A percentile compares a stretch with the other conserved stretches of the same genome.
These are phyloP conservation scores for Cerastis rubricosa DNA, from an alignment of 2,888 invertebrate genomes.

Conservation along the genomic window DNA sequence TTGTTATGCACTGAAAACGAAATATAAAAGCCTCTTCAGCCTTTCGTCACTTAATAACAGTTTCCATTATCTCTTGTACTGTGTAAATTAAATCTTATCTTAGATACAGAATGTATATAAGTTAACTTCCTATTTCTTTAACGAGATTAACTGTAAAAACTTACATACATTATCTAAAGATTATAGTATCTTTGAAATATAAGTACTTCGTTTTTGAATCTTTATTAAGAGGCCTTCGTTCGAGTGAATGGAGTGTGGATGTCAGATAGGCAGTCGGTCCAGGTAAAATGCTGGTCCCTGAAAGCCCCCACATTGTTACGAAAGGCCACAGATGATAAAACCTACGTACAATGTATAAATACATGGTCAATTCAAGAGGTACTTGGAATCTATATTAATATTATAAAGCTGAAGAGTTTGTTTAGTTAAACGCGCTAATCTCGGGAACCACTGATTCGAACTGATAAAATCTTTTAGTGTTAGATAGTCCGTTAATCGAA, in stretches of 20 bases:
- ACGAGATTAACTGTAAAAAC: not conserved
- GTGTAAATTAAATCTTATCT: slow-evolving; percentile 29
- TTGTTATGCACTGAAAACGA: not conserved
- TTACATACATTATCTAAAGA: not conserved
- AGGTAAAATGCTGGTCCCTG: not conserved
- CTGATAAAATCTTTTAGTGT: too few species aligned
- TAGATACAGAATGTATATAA: not conserved
- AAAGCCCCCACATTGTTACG: not conserved
- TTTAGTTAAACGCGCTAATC: too few species aligned
- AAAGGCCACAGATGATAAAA: not conserved
- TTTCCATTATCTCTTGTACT: not conserved
- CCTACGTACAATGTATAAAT: not conserved
- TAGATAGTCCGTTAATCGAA: too few species aligned
- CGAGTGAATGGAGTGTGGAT: not conserved
- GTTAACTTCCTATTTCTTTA: not conserved
- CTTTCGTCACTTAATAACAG: not conserved
- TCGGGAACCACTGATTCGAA: too few species aligned
- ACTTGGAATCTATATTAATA: not conserved
- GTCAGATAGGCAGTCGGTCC: not conserved
- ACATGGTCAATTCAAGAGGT: not conserved
- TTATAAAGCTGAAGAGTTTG: too few species aligned
- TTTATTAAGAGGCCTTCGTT: not conserved
- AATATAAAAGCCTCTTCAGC: not conserved
- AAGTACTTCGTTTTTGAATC: not conserved
- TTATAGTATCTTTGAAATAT: not conserved